A percentile compares a stretch with the other conserved stretches of the same genome.
Evolutionary conservation across 2,888 invertebrate species (phyloP).

Genomic region (Anticlea derivata): DNA sequence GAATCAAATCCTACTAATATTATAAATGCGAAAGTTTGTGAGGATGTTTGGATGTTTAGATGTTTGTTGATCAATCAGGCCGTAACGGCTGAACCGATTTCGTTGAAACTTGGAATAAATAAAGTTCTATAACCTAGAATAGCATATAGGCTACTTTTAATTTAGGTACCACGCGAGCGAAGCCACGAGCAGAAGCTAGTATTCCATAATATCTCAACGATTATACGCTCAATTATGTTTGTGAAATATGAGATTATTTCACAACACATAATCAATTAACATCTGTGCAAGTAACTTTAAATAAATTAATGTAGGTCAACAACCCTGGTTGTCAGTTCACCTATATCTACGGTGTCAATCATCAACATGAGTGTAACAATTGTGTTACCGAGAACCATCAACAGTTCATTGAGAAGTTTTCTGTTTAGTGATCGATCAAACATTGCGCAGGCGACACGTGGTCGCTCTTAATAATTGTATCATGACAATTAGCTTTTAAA

Average conservation of each 20-base stretch:
- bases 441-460: constrained; percentile 65
- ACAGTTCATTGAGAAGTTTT: constrained; percentile 54
- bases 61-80: no score
- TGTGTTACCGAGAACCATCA: constrained; percentile 50
- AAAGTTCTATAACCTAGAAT: no score
- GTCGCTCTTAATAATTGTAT: constrained; percentile 46
- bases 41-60: no score
- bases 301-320: constrained; percentile 37
- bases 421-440: constrained; percentile 62
- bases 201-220: constrained; percentile 22
- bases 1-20: no score
- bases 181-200: no score
- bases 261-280: constrained; percentile 36
- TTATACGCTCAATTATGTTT: constrained; percentile 33
- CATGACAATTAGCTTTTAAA: constrained; percentile 25
- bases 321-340: constrained; percentile 49
- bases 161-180: no score
- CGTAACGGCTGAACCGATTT: no score
- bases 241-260: constrained; percentile 32
- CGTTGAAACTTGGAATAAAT: no score
- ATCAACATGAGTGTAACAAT: constrained; percentile 43
- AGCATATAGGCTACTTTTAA: no score
- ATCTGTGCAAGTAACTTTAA: constrained; percentile 43
- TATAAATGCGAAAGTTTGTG: no score
- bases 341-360: constrained; percentile 37